Percentiles rank a stretch among this genome's conserved stretches.
Evolutionary conservation across 1,140 invertebrate species (phyloP).

Genomic region (Sinella curviseta): DNA sequence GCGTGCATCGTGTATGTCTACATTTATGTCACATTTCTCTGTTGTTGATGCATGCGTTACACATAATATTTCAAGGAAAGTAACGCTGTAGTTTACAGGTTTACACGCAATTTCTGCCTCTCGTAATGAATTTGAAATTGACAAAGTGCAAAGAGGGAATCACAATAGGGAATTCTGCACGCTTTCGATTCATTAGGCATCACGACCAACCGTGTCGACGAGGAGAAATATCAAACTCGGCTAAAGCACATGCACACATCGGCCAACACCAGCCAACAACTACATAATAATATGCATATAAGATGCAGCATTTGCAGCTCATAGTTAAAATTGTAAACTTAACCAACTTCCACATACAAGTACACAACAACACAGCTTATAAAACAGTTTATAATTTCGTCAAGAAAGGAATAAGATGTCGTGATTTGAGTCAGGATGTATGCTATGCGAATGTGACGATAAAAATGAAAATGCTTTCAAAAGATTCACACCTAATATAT

Average conservation of each 20-base stretch:
- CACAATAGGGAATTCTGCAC: background rate
- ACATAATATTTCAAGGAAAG: background rate
- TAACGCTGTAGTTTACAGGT: background rate
- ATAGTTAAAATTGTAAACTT: background rate
- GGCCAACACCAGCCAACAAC: background rate
- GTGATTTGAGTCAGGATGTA: no score
- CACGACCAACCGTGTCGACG: background rate
- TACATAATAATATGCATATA: no score
- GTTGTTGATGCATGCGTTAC: background rate
- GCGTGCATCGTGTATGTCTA: background rate
- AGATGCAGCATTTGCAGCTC: background rate
- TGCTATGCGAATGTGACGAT: no score
- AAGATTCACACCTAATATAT: no score
- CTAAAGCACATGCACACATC: background rate
- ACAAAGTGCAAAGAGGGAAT: background rate
- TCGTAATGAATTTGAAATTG: background rate
- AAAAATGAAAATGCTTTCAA: no score
- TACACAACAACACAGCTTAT: no score
- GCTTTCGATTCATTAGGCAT: constrained; percentile 13
- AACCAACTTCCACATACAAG: background rate
- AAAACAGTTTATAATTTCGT: no score
- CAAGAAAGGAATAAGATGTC: no score
- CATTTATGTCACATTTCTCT: background rate
- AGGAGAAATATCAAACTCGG: background rate
- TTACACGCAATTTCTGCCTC: background rate